Evolutionary conservation across 2,797 vertebrate genomes (phyloP).

Genomic region (Acanthurus leucopareius): DNA sequence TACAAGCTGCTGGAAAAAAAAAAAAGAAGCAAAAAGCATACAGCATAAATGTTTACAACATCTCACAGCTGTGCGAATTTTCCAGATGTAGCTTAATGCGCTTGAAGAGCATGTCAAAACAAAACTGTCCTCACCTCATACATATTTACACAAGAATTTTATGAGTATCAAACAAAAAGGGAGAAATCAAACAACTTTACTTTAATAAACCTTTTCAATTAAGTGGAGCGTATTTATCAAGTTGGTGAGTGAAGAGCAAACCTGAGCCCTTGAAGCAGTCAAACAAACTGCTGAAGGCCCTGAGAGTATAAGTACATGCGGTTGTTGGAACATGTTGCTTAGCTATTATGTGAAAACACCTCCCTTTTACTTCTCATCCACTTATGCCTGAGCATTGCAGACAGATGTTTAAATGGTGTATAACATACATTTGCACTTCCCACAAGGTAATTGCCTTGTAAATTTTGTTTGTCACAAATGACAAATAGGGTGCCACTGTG

Average conservation of each 20-base stretch:
- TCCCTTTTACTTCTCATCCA: slow-evolving; percentile 33
- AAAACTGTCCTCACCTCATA: slow-evolving; percentile 6
- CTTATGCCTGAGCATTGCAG: slow-evolving; percentile 17
- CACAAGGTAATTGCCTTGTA: neutral
- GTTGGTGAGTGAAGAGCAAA: slow-evolving; percentile 26
- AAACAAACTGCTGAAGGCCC: slow-evolving; percentile 22
- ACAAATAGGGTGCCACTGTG: neutral
- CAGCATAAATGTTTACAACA: slow-evolving; percentile 50
- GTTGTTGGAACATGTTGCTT: slow-evolving; percentile 67
- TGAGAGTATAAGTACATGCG: slow-evolving; percentile 32
- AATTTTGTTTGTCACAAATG: neutral
- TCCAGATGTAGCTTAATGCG: slow-evolving; percentile 19
- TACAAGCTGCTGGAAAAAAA: slow-evolving; percentile 37
- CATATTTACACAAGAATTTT: slow-evolving; percentile 17
- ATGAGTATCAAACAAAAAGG: neutral
- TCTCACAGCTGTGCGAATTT: slow-evolving; percentile 50
- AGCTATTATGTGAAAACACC: slow-evolving; percentile 36
- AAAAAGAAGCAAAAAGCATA: neutral
- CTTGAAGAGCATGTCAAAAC: slow-evolving; percentile 34
- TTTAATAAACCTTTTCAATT: slow-evolving; percentile 4
- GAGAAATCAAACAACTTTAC: slow-evolving; percentile 5
- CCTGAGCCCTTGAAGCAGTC: slow-evolving; percentile 17
- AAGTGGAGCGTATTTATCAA: slow-evolving; percentile 20
- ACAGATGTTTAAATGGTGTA: slow-evolving; percentile 56
- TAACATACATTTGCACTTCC: slow-evolving; percentile 36